phyloP scores from a whole-genome alignment of 2,888 invertebrate species.

The Operophtera brumata region DNA sequence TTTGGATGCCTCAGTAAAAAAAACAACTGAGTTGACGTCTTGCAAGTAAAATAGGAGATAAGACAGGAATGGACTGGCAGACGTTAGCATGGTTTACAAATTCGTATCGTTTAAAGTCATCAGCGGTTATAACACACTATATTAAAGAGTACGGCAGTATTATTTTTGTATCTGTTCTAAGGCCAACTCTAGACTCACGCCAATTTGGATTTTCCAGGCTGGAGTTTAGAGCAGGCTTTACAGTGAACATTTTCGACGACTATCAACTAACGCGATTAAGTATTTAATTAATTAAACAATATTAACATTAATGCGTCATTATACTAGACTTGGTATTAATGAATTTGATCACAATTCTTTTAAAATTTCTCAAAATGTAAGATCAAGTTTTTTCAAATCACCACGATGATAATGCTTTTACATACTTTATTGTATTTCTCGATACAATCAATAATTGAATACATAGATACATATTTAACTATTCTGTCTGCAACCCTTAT shows the following conservation, averaged over 20 bases:
- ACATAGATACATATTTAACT: neutral
- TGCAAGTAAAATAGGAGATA: neutral
- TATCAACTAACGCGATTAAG: neutral
- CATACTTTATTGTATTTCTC: neutral
- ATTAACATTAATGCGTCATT: neutral
- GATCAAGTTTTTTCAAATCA: neutral
- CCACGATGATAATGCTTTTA: neutral
- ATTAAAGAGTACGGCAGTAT: neutral
- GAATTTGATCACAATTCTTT: neutral
- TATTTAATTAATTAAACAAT: too few relatives aligned
- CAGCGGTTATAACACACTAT: neutral
- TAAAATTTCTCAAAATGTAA: neutral
- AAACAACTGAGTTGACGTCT: neutral
- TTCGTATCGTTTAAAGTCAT: neutral
- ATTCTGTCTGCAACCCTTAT: slow-evolving; percentile 2
- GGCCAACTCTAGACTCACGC: neutral
- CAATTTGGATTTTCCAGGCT: neutral
- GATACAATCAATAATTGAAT: neutral
- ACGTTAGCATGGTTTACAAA: neutral
- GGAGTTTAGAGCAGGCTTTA: neutral
- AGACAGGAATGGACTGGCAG: neutral
- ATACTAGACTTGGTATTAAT: neutral
- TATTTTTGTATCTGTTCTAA: neutral
- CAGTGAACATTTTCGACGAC: neutral
- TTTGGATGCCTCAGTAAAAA: neutral